Evolutionary conservation across 2,797 vertebrate genomes (phyloP).

Genomic region (Sitta carolinensis): DNA sequence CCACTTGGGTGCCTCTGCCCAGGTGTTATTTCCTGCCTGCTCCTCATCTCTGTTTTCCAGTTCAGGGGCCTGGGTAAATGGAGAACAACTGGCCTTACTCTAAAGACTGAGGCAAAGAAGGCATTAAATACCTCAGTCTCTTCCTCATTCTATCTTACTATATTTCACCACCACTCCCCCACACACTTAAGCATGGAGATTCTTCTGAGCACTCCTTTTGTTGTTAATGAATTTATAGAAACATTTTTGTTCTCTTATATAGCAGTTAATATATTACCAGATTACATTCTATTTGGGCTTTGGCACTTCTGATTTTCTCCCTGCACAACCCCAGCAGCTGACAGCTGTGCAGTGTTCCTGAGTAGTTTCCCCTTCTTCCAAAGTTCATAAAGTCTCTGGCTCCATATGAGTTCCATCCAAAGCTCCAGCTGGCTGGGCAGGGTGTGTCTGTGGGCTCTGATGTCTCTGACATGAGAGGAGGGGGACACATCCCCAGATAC

Average conservation of each 20-base stretch:
- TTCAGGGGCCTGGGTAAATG: background rate
- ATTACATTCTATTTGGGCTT: background rate
- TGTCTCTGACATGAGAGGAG: background rate
- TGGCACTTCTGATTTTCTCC: background rate
- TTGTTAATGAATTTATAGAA: background rate
- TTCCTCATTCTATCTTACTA: background rate
- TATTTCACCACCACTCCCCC: fast-evolving
- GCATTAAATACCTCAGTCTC: background rate
- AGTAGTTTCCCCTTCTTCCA: background rate
- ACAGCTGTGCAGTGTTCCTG: background rate
- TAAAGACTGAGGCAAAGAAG: background rate
- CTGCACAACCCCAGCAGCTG: background rate
- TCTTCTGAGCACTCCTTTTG: background rate
- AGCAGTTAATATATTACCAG: background rate
- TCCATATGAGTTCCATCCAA: background rate
- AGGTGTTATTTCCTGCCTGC: background rate
- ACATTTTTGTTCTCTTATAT: background rate
- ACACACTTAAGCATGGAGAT: background rate
- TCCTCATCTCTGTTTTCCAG: background rate
- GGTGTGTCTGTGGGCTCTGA: fast-evolving
- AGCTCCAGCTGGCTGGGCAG: too few species aligned
- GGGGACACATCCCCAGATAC: background rate
- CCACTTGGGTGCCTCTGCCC: background rate
- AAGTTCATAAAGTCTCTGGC: background rate
- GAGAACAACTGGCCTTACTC: background rate